phyloP scores from a whole-genome alignment of 2,113 vertebrate species.

The Notiomystis cincta region DNA sequence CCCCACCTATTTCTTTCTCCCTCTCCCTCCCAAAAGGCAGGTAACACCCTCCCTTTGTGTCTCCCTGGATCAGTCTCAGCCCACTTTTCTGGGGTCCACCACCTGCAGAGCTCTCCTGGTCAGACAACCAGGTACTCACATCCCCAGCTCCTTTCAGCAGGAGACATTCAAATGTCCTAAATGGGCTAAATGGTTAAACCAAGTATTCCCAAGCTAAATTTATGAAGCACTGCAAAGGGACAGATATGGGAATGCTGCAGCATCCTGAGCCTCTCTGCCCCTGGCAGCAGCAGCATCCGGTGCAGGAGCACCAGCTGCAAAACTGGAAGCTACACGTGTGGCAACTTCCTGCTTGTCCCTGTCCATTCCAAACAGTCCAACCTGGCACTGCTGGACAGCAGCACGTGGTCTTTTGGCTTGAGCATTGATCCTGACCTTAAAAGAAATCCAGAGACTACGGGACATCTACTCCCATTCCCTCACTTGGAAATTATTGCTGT shows the following conservation, averaged over 20 bases:
- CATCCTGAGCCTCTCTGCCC: not conserved
- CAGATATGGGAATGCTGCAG: not conserved
- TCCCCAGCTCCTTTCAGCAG: not conserved
- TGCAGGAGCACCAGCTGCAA: not conserved
- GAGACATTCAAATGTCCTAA: not conserved
- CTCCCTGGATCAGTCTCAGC: not conserved
- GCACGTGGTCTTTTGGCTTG: not conserved
- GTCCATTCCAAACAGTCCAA: not conserved
- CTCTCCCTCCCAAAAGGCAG: not conserved
- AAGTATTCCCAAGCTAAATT: not conserved
- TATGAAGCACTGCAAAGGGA: not conserved
- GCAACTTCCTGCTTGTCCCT: not conserved
- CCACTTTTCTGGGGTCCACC: accelerated
- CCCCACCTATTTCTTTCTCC: not conserved
- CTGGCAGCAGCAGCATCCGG: accelerated
- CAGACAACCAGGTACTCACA: not conserved
- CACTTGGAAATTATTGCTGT: not conserved
- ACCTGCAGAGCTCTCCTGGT: not conserved
- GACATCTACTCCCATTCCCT: not conserved
- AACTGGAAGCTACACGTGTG: not conserved
- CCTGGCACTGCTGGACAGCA: not conserved
- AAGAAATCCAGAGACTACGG: not conserved
- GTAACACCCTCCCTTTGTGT: no score
- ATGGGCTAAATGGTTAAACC: not conserved
- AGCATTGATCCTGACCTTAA: not conserved